phyloP scores from a whole-genome alignment of 2,888 invertebrate species.

The Philereme vetulata region DNA sequence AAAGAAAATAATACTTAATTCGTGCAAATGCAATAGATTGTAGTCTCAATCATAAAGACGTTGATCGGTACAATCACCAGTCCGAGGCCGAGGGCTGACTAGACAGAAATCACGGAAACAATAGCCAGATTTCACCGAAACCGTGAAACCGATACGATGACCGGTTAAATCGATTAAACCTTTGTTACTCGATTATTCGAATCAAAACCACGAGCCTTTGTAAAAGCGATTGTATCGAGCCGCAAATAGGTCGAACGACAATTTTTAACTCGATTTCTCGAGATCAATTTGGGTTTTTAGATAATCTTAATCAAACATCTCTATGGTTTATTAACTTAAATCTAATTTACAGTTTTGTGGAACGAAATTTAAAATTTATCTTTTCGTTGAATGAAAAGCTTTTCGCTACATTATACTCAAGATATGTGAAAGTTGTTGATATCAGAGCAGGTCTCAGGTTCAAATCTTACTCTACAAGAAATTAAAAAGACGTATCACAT shows the following conservation, averaged over 20 bases:
- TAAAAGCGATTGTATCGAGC: conserved; percentile 36
- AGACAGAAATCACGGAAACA: conserved; percentile 30
- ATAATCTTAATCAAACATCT: conserved; percentile 43
- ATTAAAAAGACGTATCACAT: neutral
- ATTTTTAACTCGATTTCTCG: conserved; percentile 39
- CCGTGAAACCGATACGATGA: conserved; percentile 67
- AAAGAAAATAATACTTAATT: neutral
- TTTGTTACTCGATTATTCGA: conserved; percentile 54
- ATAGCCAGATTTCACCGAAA: conserved; percentile 47
- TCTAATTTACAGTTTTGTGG: conserved; percentile 32
- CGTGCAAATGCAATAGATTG: neutral
- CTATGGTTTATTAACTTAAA: conserved; percentile 37
- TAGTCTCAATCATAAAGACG: conserved; percentile 4
- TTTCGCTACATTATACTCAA: conserved; percentile 4
- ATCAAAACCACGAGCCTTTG: conserved; percentile 53
- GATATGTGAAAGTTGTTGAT: conserved; percentile 12
- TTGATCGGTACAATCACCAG: conserved; percentile 9
- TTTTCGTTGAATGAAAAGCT: conserved; percentile 1
- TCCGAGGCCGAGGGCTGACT: conserved; percentile 15
- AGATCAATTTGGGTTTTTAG: conserved; percentile 43
- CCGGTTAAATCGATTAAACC: conserved; percentile 60
- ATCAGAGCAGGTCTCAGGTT: neutral
- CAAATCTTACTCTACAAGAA: neutral
- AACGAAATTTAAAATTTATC: conserved; percentile 9
- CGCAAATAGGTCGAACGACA: conserved; percentile 37